Evolutionary conservation across 1,140 invertebrate genomes (phyloP).

Genomic region (Cheumatopsyche charites): DNA sequence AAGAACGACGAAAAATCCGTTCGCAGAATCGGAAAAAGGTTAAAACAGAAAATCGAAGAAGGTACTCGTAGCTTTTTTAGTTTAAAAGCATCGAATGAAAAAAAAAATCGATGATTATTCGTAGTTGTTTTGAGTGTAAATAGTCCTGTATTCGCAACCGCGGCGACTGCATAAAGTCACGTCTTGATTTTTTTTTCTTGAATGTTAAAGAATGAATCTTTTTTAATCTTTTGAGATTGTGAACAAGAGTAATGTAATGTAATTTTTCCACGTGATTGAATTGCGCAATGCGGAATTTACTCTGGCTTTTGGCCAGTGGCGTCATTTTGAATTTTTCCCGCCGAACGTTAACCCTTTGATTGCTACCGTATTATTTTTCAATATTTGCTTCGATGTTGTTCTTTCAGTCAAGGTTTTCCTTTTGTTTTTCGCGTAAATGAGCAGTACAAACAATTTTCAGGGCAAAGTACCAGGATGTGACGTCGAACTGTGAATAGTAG

Average conservation of each 20-base stretch:
- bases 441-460: background rate
- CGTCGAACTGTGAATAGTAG: background rate
- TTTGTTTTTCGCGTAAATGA: background rate
- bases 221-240: too few species aligned
- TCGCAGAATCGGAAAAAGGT: background rate
- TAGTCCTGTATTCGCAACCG: too few species aligned
- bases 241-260: too few species aligned
- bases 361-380: too few species aligned
- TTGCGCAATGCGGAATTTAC: conserved; percentile 21
- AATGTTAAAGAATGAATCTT: too few species aligned
- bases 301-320: conserved; percentile 12
- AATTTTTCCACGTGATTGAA: background rate
- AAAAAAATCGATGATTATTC: too few species aligned
- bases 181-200: too few species aligned
- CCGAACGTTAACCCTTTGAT: background rate
- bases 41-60: background rate
- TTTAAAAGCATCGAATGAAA: too few species aligned
- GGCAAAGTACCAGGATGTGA: background rate
- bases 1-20: background rate
- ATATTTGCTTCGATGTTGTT: too few species aligned
- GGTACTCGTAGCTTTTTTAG: too few species aligned
- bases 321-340: conserved; percentile 2
- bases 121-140: too few species aligned
- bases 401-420: background rate
- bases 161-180: too few species aligned